Evolutionary conservation across 2,888 invertebrate genomes (phyloP), one percentile per base, ranked within the genome.

Genomic region (Eurytoma adleriae): DNA sequence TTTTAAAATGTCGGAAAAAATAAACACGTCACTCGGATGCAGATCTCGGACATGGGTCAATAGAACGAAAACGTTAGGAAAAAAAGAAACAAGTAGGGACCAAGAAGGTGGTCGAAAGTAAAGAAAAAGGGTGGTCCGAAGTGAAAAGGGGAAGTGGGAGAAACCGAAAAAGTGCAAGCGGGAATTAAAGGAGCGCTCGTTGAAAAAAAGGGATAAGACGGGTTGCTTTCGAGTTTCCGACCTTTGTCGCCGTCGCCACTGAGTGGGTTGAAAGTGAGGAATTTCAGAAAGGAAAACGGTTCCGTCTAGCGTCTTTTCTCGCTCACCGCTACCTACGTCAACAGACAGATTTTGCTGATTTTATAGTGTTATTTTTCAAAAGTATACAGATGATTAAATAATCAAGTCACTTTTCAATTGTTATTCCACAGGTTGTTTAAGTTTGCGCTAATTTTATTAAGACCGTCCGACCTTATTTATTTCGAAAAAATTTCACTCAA

Each of bases 191-290:
- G 48, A 78, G 27, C 40, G 50, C 40, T 40, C 24, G 18, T 13
- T 27, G 64, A 54, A 52, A 67, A 62, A 68, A 57, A 20, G n/a
- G 68, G 68, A 73, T 68, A 62, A 73, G 68, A 1, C 18, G 73
- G 64, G 66, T 71, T 57, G 78, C 57, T 78, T 78, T 78, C 40
- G 14, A 69, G 59, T 52, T 77, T 77, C 70, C 77, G 70, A 77
- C 62, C 78, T 71, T 78, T 78, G 78, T 78, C 71, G 57, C 57
- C 66, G 66, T 7, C 10, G n/a, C 52, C 40, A 40, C 30, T 18
- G 62, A 76, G 64, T 66, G 62, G 69, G 77, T 77, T 69, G 70
- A 18, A 24, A 62, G 50, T 78, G 71, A 57, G 24, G 62, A 71
- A 59, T 71, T 71, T 66, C 52, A 14, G 68, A 59, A 70, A 24